Conservation (phyloP, 2,113 vertebrate species). For the Platysteira castanea region DNA sequence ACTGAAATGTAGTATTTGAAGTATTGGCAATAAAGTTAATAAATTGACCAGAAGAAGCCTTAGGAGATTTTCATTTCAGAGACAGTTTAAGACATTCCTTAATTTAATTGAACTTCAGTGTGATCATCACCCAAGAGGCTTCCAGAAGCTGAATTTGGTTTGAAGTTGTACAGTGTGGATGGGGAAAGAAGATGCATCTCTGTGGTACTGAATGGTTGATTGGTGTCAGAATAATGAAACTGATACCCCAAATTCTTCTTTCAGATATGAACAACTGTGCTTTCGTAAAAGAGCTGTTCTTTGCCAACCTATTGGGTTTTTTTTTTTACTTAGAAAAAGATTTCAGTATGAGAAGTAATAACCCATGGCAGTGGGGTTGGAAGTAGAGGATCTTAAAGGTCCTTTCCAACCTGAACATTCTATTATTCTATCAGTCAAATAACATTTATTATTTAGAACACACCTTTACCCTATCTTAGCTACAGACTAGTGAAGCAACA, state of each 20-base stretch:
- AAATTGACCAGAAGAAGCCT: not conserved
- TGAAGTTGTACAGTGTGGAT: not conserved
- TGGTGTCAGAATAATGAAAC: not conserved
- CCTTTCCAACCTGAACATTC: not conserved
- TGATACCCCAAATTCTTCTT: not conserved
- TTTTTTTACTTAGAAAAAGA: not conserved
- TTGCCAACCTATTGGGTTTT: fast-evolving
- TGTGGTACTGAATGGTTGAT: not conserved
- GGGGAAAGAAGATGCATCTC: not conserved
- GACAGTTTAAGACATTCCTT: not conserved
- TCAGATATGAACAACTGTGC: not conserved
- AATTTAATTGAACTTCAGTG: not conserved
- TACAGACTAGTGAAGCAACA: not conserved
- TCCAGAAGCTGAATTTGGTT: not conserved
- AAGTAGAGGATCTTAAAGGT: not conserved
- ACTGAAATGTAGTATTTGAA: not conserved
- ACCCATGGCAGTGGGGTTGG: fast-evolving
- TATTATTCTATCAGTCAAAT: not conserved
- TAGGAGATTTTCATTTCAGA: not conserved
- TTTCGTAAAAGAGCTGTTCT: not conserved
- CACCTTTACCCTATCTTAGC: not conserved
- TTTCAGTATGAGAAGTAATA: not conserved
- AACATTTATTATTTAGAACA: not conserved
- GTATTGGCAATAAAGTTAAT: not conserved
- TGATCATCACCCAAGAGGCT: not conserved